phyloP scores from a whole-genome alignment of 2,888 invertebrate genomes.

The Bombylius discolor region DNA sequence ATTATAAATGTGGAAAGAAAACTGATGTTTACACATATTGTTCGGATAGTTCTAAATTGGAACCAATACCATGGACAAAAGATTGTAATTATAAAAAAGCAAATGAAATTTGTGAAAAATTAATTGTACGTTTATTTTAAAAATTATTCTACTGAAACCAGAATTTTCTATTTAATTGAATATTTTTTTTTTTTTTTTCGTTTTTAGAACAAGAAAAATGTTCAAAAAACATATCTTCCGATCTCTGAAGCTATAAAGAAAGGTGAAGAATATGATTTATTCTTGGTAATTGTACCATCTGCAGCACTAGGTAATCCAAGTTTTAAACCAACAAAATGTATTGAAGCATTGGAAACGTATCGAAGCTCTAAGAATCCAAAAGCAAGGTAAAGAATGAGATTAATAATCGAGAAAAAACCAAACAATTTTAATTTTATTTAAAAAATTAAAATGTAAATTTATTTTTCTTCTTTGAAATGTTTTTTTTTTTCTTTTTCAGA shows the following conservation, averaged over 20 bases:
- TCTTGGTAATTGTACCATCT: constrained; percentile 29
- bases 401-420: neutral
- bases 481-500: constrained; percentile 16
- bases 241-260: constrained; percentile 19
- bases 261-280: constrained; percentile 24
- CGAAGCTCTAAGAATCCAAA: constrained; percentile 22
- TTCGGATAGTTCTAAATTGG: constrained; percentile 17
- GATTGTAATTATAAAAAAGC: constrained; percentile 19
- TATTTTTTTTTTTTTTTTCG: neutral
- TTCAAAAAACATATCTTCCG: constrained; percentile 23
- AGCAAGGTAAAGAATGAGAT: constrained; percentile 25
- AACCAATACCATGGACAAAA: constrained; percentile 20
- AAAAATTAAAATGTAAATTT: neutral
- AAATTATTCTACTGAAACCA: neutral
- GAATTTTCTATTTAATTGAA: neutral
- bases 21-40: constrained; percentile 23
- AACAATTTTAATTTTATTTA: neutral
- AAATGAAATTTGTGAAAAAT: constrained; percentile 9
- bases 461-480: neutral
- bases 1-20: constrained; percentile 23
- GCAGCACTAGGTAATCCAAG: constrained; percentile 27
- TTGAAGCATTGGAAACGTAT: constrained; percentile 22
- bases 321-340: constrained; percentile 20
- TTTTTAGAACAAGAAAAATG: constrained; percentile 18
- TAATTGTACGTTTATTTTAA: constrained; percentile 7